Percentiles rank a stretch among this genome's conserved stretches.
These are phyloP conservation scores for Clangula hyemalis DNA, from an alignment of 2,797 vertebrate genomes.

Conservation along the genomic window DNA sequence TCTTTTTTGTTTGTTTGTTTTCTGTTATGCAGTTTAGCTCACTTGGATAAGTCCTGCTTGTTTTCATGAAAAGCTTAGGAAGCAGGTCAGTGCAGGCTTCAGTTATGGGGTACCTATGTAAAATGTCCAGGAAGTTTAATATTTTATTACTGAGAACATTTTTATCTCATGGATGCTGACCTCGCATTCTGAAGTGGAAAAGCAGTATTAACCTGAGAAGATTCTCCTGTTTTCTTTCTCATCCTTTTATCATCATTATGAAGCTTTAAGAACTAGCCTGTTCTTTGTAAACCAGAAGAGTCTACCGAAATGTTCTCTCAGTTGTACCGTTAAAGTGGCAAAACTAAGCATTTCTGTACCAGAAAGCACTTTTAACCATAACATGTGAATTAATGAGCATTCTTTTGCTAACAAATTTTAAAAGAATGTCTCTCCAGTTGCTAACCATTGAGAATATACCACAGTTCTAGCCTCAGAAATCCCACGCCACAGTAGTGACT, in stretches of 20 bases:
- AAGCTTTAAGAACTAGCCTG: not conserved
- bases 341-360: not conserved
- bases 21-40: not conserved
- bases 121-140: not conserved
- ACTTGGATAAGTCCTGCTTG: not conserved
- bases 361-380: not conserved
- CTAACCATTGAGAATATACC: not conserved
- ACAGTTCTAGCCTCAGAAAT: not conserved
- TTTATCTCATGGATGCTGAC: not conserved
- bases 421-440: not conserved
- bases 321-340: not conserved
- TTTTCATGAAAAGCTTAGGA: not conserved
- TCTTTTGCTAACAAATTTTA: not conserved
- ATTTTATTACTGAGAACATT: not conserved
- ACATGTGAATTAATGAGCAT: not conserved
- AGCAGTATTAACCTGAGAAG: not conserved
- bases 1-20: not conserved
- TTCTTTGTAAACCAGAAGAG: not conserved
- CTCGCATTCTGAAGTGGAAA: not conserved
- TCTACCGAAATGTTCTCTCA: not conserved
- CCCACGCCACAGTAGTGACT: not conserved
- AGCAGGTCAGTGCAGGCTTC: not conserved
- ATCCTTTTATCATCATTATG: not conserved
- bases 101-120: not conserved
- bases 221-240: not conserved